Evolutionary conservation across 2,888 invertebrate species (phyloP).

Genomic region (Drosophila borealis): DNA sequence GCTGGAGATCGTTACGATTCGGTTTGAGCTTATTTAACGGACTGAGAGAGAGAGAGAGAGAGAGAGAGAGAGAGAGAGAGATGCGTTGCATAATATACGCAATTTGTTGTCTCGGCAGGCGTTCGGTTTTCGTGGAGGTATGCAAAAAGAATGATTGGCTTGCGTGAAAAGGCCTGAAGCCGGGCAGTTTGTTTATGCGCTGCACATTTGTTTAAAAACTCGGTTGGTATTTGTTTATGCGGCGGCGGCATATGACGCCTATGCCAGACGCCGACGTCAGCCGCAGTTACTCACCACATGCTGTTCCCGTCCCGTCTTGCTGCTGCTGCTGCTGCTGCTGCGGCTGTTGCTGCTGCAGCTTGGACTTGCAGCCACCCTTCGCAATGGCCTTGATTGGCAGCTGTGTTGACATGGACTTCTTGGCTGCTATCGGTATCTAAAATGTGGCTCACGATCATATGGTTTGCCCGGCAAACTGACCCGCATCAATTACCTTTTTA

Average conservation of each 20-base stretch:
- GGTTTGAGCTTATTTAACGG: neutral
- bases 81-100: neutral
- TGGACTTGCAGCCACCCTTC: constrained; percentile 18
- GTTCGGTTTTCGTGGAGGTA: neutral
- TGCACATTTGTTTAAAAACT: constrained; percentile 40
- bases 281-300: constrained; percentile 34
- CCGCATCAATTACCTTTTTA: constrained; percentile 23
- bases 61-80: neutral
- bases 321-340: neutral
- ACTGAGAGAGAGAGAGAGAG: neutral
- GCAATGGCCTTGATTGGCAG: constrained; percentile 16
- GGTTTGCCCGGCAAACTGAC: no score
- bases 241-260: constrained; percentile 29
- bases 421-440: neutral
- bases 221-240: constrained; percentile 38
- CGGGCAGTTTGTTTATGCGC: constrained; percentile 22
- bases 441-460: neutral
- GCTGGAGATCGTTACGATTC: neutral
- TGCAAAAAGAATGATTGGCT: constrained; percentile 10
- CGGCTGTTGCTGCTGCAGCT: constrained; percentile 2
- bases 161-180: neutral
- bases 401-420: constrained; percentile 5
- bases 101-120: neutral
- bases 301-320: constrained; percentile 5
- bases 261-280: constrained; percentile 6